A percentile compares a stretch with the other conserved stretches of the same genome.
These are phyloP conservation scores for Mormoops blainvillei DNA, from an alignment of 2,113 vertebrate species.

Conservation along the genomic window DNA sequence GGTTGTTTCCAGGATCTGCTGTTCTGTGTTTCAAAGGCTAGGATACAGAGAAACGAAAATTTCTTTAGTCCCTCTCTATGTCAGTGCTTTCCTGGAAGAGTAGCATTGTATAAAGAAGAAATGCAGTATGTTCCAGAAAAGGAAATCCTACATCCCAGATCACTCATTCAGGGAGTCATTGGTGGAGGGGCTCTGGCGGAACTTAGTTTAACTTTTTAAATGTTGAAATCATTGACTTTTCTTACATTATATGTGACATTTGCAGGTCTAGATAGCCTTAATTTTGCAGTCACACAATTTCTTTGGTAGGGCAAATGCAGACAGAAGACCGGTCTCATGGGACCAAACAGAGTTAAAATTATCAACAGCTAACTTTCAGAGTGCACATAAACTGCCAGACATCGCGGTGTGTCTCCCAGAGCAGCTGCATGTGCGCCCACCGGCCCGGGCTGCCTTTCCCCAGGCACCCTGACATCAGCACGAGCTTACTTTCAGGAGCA, in stretches of 20 bases:
- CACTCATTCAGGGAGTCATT: background rate
- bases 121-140: background rate
- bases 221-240: background rate
- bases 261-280: background rate
- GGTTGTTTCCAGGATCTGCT: background rate
- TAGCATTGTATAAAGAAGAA: background rate
- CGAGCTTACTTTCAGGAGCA: background rate
- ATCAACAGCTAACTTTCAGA: background rate
- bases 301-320: constrained; percentile 1
- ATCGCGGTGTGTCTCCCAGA: background rate
- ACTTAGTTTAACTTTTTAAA: background rate
- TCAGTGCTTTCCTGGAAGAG: background rate
- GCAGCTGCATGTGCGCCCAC: accelerated
- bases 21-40: background rate
- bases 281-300: background rate
- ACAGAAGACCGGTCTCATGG: background rate
- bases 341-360: background rate
- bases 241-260: background rate
- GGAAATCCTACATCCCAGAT: background rate
- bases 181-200: background rate
- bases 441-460: accelerated
- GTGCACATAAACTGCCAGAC: background rate
- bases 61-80: background rate
- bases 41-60: background rate
- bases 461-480: background rate